Base-by-base conservation (phyloP, 2,113 vertebrate genomes). In the Melierax canorus region DNA sequence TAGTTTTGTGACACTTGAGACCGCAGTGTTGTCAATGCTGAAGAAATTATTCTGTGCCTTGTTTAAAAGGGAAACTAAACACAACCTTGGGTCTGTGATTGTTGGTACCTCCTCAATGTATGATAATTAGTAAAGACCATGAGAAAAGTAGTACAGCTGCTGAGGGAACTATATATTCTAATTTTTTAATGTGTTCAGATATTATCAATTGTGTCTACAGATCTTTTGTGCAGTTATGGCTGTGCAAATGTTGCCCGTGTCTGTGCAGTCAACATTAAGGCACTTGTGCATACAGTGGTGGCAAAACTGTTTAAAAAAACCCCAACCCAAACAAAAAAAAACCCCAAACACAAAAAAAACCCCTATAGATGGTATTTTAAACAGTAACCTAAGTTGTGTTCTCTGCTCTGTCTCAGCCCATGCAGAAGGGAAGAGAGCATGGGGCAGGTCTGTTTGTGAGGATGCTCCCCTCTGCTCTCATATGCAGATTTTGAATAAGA, bases 71-170 rank as follows among this genome's bases (percentile, higher is more conserved):
- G 67, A 88, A 83, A 34, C 62, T 95, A 79, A 87, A 76, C 56
- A n/a, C 0, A 45, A 85, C 88, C 95, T 97, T 95, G 91, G 86
- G 64, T 96, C 56, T 85, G 22, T 11, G 7, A 51, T 85, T 91
- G 51, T 93, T 94, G 75, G 39, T 92, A 85, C 41, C 17, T 95
- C 58, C 62, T 95, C 74, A 68, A 92, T 86, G 69, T 96, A 90
- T 96, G 77, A 43, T 96, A 96, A 95, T 96, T 92, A 94, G 88
- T 45, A 90, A 90, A 95, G 84, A 50, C 92, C 19, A 5, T 72
- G 39, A 95, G 77, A 83, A 95, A 97, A 95, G 91, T 97, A 95
- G 91, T 97, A 83, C 96, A 97, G 95, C 71, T 96, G 77, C 91
- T 95, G 74, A 95, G 94, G 94, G 91, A 97, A 85, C 91, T 66